Evolutionary conservation across 2,113 vertebrate species (phyloP).

Genomic region (Cryptotis parvus): DNA sequence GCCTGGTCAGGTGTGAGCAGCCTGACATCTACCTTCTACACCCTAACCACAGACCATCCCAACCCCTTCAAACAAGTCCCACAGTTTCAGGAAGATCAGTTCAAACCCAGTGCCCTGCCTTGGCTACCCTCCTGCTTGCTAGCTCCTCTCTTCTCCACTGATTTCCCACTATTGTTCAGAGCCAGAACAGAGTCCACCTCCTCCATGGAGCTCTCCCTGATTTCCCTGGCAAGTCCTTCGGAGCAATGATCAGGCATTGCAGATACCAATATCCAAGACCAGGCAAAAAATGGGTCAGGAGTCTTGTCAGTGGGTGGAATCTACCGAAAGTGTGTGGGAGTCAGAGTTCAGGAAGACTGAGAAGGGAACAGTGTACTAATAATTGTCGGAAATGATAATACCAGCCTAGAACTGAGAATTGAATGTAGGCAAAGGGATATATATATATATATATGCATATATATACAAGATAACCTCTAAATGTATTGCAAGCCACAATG

Average conservation of each 20-base stretch:
- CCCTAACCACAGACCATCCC: background rate
- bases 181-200: background rate
- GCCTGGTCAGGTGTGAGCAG: background rate
- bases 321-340: no score
- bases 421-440: no score
- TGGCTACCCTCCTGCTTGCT: background rate
- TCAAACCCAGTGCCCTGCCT: background rate
- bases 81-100: background rate
- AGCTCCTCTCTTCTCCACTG: background rate
- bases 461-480: no score
- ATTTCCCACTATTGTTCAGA: background rate
- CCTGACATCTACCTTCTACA: fast-evolving
- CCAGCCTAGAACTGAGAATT: no score
- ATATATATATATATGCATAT: no score
- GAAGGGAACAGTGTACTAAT: no score
- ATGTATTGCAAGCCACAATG: no score
- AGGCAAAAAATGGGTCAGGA: no score
- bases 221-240: background rate
- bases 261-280: no score
- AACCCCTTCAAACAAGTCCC: background rate
- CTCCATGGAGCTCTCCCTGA: background rate
- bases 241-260: background rate
- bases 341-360: no score
- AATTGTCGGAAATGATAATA: no score
- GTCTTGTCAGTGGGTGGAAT: no score